Percentiles rank a stretch among this genome's conserved stretches.
phyloP scores from a whole-genome alignment of 2,888 invertebrate species.

The Galerucella nymphaeae region DNA sequence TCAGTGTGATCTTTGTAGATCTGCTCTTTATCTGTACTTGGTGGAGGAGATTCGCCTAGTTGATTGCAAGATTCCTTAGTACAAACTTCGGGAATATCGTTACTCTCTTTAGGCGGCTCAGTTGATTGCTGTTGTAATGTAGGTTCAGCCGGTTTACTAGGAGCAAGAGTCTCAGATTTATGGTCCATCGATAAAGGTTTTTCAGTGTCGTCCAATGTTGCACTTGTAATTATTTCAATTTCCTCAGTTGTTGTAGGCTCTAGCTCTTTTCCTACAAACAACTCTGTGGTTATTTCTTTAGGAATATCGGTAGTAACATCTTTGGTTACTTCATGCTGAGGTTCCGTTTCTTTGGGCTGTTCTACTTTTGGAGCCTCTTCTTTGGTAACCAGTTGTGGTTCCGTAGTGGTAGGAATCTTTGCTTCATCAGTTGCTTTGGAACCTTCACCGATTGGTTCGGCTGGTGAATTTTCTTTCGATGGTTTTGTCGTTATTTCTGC shows the following conservation, averaged over 20 bases:
- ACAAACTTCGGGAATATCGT: conserved; percentile 41
- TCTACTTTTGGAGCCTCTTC: not conserved
- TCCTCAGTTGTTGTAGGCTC: conserved; percentile 38
- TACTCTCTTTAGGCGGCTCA: conserved; percentile 25
- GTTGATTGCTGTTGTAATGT: conserved; percentile 25
- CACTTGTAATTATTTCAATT: conserved; percentile 51
- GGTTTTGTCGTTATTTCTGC: conserved; percentile 17
- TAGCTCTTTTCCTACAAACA: conserved; percentile 21
- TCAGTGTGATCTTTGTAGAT: conserved; percentile 36
- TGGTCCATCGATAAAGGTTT: conserved; percentile 53
- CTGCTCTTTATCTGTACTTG: conserved; percentile 14
- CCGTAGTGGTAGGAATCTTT: not conserved
- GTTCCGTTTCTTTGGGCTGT: not conserved
- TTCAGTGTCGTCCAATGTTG: conserved; percentile 49
- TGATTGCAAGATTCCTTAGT: conserved; percentile 39
- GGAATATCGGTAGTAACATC: not conserved
- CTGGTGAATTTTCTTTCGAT: not conserved
- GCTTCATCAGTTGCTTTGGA: conserved; percentile 17
- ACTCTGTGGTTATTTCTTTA: conserved; percentile 14
- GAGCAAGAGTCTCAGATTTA: conserved; percentile 45
- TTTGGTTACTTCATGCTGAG: not conserved
- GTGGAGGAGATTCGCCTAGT: conserved; percentile 30
- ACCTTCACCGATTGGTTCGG: too few relatives aligned
- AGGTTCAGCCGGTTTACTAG: conserved; percentile 24
- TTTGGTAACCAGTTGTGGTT: not conserved